Conservation (phyloP, 2,113 vertebrate species). For the Oenanthe oenanthe region DNA sequence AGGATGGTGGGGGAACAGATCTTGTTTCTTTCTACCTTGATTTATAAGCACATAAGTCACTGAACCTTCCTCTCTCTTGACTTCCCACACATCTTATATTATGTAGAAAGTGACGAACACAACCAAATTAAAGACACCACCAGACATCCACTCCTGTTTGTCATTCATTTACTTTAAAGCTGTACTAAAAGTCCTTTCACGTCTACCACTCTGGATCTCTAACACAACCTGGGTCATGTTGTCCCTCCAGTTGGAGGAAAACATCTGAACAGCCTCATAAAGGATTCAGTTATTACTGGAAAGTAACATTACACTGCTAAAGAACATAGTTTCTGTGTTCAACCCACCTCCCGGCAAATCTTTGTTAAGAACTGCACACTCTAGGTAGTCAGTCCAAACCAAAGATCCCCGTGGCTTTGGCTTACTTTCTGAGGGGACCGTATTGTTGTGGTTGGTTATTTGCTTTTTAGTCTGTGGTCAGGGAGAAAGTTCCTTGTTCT, state of each 20-base stretch:
- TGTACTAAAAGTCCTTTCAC: not conserved
- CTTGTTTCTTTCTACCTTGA: not conserved
- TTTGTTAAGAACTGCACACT: not conserved
- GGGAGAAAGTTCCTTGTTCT: not conserved
- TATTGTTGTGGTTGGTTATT: not conserved
- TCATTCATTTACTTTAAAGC: not conserved
- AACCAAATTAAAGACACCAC: not conserved
- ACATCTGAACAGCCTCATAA: not conserved
- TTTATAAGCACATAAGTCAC: not conserved
- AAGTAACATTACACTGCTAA: rapidly evolving
- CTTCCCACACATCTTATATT: not conserved
- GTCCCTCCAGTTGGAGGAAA: not conserved
- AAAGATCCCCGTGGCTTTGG: not conserved
- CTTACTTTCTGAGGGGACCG: rapidly evolving
- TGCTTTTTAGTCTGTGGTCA: not conserved
- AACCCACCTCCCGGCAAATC: not conserved
- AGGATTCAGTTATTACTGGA: rapidly evolving
- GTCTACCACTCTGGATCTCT: not conserved
- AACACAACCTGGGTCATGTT: rapidly evolving
- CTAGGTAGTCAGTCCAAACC: not conserved
- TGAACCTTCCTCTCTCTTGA: not conserved
- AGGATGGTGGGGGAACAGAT: not conserved
- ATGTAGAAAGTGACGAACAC: rapidly evolving
- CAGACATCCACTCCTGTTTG: not conserved
- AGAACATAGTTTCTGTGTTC: not conserved